Evolutionary conservation across 2,888 invertebrate species (phyloP).

Genomic region (Morpho achilles): DNA sequence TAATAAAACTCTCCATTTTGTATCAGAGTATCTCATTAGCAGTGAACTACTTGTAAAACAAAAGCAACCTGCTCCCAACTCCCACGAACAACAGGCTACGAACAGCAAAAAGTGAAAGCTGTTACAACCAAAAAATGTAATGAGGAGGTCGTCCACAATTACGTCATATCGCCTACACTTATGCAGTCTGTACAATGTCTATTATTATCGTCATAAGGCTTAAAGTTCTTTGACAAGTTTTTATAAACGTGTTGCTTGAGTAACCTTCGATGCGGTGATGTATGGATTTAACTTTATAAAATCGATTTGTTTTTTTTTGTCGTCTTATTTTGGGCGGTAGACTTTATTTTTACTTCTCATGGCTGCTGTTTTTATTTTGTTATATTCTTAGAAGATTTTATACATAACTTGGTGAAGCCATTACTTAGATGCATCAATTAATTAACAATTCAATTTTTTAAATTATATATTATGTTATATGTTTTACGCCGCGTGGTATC

Average conservation of each 20-base stretch:
- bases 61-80: slow-evolving; percentile 12
- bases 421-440: too few relatives aligned
- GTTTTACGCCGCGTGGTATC: too few relatives aligned
- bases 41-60: slow-evolving; percentile 12
- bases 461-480: too few relatives aligned
- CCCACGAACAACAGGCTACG: slow-evolving; percentile 14
- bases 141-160: slow-evolving; percentile 45
- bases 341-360: background rate
- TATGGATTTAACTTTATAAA: slow-evolving; percentile 5
- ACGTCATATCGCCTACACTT: slow-evolving; percentile 36
- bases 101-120: slow-evolving; percentile 52
- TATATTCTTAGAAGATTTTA: too few relatives aligned
- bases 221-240: slow-evolving; percentile 5
- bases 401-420: too few relatives aligned
- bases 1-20: too few relatives aligned
- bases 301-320: background rate
- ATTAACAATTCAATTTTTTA: too few relatives aligned
- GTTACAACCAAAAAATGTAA: slow-evolving; percentile 47
- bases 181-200: slow-evolving; percentile 3
- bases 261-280: slow-evolving; percentile 11
- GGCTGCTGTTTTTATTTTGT: background rate
- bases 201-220: slow-evolving; percentile 6
- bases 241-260: background rate
- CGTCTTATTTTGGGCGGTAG: background rate
- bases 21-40: too few relatives aligned